These are phyloP conservation scores for Gadus chalcogrammus DNA, from an alignment of 2,113 vertebrate genomes.

Conservation along the genomic window DNA sequence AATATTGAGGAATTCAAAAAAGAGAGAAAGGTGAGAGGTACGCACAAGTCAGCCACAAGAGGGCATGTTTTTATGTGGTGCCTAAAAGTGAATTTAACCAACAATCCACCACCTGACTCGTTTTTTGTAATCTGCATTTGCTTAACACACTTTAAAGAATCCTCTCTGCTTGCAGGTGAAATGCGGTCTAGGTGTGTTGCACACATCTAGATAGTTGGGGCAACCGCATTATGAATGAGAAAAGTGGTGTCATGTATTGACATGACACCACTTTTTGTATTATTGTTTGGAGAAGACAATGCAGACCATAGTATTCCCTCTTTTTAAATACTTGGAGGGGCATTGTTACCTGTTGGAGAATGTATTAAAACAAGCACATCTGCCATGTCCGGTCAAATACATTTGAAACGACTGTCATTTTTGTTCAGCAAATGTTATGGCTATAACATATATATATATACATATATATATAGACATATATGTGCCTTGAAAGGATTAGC, in stretches of 20 bases:
- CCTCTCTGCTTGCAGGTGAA: conserved; percentile 22
- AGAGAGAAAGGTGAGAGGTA: conserved; percentile 1
- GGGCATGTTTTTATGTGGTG: conserved; percentile 37
- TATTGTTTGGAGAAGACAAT: neutral
- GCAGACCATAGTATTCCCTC: conserved; percentile 1
- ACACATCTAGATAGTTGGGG: neutral
- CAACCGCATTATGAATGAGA: neutral
- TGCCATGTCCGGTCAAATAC: conserved; percentile 22
- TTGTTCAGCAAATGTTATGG: conserved; percentile 46
- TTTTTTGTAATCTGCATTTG: neutral
- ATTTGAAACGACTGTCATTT: conserved; percentile 33
- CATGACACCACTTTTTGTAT: neutral
- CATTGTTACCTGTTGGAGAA: conserved; percentile 24
- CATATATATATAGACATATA: conserved; percentile 15
- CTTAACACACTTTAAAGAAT: neutral
- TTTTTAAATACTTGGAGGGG: conserved; percentile 25
- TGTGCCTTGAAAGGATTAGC: conserved; percentile 60
- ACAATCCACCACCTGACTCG: neutral
- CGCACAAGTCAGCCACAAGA: conserved; percentile 37
- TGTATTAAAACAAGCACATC: conserved; percentile 49
- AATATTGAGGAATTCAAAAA: neutral
- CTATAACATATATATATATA: conserved; percentile 17
- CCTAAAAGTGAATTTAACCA: neutral
- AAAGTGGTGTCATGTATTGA: neutral
- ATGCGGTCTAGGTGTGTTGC: conserved; percentile 34